Evolutionary conservation across 1,140 invertebrate genomes (phyloP).

Genomic region (Platyura marginata): DNA sequence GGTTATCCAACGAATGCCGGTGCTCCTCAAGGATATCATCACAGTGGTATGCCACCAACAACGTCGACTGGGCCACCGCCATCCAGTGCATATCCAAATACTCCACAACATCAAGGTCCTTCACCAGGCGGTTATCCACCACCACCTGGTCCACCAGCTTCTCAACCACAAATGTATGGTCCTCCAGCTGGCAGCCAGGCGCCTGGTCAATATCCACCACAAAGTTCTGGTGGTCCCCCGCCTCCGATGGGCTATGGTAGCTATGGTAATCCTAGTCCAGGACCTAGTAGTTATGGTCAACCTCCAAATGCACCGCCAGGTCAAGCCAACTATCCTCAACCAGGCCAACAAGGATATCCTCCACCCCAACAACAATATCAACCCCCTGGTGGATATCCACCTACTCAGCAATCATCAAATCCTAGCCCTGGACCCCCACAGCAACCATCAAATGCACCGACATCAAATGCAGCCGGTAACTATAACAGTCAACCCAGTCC

Average conservation of each 20-base stretch:
- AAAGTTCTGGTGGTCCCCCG: slow-evolving; percentile 3
- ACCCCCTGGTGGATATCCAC: slow-evolving; percentile 7
- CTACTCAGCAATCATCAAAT: slow-evolving; percentile 6
- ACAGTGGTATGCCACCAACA: slow-evolving; percentile 12
- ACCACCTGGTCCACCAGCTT: slow-evolving; percentile 7
- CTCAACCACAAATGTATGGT: slow-evolving; percentile 3
- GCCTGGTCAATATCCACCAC: background rate
- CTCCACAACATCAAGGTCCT: slow-evolving; percentile 12
- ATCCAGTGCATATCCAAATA: slow-evolving; percentile 1
- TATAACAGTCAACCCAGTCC: slow-evolving; percentile 11
- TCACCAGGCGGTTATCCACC: slow-evolving; percentile 7
- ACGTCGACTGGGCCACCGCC: slow-evolving; percentile 6
- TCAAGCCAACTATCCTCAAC: slow-evolving; percentile 5
- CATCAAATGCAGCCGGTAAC: slow-evolving; percentile 12
- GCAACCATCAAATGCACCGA: slow-evolving; percentile 18
- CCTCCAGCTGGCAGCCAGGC: background rate
- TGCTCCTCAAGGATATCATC: slow-evolving; percentile 19
- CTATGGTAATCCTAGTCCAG: background rate
- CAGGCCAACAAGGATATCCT: slow-evolving; percentile 3
- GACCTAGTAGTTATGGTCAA: background rate
- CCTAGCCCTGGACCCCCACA: slow-evolving; percentile 12
- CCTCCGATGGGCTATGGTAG: background rate
- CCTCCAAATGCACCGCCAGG: slow-evolving; percentile 11
- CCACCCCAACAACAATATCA: slow-evolving; percentile 6
- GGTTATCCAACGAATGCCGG: slow-evolving; percentile 8